Evolutionary conservation across 2,113 vertebrate genomes (phyloP).

Genomic region (Datnioides undecimradiatus): DNA sequence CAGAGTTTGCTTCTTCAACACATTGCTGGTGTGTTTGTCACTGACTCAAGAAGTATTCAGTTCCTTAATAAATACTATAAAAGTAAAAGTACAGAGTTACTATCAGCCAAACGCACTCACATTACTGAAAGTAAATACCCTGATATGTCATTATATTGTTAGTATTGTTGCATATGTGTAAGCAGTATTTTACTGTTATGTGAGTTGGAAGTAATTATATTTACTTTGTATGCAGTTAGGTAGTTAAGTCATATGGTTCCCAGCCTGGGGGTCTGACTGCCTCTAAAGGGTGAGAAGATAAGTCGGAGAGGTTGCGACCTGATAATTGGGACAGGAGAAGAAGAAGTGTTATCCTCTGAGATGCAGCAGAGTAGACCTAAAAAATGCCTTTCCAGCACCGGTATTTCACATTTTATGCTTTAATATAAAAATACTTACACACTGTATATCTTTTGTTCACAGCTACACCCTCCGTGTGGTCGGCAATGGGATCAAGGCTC

Average conservation of each 20-base stretch:
- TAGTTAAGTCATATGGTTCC: neutral
- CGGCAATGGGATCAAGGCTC: constrained; percentile 90
- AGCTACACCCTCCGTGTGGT: constrained; percentile 90
- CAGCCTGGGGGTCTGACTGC: neutral
- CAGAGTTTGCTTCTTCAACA: constrained; percentile 12
- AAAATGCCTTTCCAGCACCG: neutral
- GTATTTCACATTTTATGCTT: neutral
- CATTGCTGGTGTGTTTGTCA: neutral
- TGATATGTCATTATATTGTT: neutral
- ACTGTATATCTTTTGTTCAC: constrained; percentile 32
- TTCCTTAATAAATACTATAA: neutral
- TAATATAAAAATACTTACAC: constrained; percentile 9
- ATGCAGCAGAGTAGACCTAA: neutral
- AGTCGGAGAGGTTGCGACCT: neutral
- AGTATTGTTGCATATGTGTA: neutral
- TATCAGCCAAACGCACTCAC: neutral
- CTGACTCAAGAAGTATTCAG: neutral
- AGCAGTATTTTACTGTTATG: neutral
- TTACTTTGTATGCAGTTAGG: neutral
- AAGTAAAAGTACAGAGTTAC: neutral
- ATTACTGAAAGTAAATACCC: too few species aligned
- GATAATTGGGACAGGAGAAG: neutral
- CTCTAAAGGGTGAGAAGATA: neutral
- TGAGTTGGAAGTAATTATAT: neutral
- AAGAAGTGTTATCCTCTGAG: neutral